Base-by-base conservation (phyloP, 1,140 invertebrate genomes). In the Ladona fulva region DNA sequence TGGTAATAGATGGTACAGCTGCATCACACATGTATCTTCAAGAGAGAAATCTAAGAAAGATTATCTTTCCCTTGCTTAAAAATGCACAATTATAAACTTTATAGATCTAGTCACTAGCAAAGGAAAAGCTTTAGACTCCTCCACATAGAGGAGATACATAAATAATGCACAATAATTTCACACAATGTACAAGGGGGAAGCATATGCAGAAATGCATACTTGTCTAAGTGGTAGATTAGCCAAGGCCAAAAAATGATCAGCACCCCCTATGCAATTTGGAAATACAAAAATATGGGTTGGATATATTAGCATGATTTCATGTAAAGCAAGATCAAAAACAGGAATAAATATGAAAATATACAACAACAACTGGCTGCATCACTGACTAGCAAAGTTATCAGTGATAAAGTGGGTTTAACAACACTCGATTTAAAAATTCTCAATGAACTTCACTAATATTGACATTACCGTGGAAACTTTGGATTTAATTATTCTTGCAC, bases 221-320 rank as follows among this genome's bases (percentile, higher is more conserved):
- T 66, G 52, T 66, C 52, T 66, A 66, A 66, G 14, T 66, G 52
- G 52, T 22, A 37, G 29, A 37, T 37, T 37, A 37, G 29, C n/a
- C 52, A 66, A 66, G 52, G 3, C 52, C n/a, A 66, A 66, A 19
- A 16, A 16, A 66, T 19, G 1, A 66, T 19, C n/a, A 66, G 52
- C 52, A 66, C 52, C 52, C 52, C 52, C 52, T 66, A 3, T 19
- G 14, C n/a, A 16, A 6, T 22, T 66, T 16, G 52, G 16, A 66
- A 66, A 66, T 66, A 66, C n/a, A 66, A 66, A 66, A 66, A 66
- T 66, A 66, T 22, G n/a, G 52, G n/a, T 66, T 66, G 52, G 14
- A 66, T 66, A 66, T 22, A 66, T 66, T 5, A 66, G 52, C 52
- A 66, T 22, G n/a, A 66, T 16, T 66, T 66, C 12, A 66, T 66